A percentile compares a stretch with the other conserved stretches of the same genome.
These are phyloP conservation scores for Salvelinus namaycush DNA, from an alignment of 2,113 vertebrate genomes.

Conservation along the genomic window DNA sequence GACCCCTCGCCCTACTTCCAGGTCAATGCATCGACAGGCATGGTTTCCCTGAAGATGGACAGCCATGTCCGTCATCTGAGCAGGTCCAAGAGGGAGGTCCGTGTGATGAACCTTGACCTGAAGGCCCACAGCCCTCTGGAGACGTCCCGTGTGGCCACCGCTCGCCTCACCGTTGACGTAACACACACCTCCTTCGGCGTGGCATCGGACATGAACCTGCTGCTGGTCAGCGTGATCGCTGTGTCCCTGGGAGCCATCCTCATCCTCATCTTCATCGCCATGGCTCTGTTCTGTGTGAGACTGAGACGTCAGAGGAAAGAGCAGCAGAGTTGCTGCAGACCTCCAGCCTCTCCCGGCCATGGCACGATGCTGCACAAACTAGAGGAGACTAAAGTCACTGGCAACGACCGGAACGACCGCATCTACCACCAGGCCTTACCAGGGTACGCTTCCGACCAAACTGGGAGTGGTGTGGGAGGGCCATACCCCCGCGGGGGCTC, in stretches of 20 bases:
- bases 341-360: background rate
- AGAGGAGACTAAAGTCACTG: constrained; percentile 75
- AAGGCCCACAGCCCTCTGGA: constrained; percentile 88
- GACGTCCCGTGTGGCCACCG: constrained; percentile 78
- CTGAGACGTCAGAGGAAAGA: constrained; percentile 75
- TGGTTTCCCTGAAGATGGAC: constrained; percentile 86
- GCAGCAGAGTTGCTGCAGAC: constrained; percentile 46
- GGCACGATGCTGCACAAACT: constrained; percentile 86
- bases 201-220: constrained; percentile 83
- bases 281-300: constrained; percentile 86
- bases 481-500: constrained; percentile 91
- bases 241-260: constrained; percentile 89
- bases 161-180: constrained; percentile 85
- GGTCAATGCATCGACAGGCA: constrained; percentile 91
- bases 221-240: constrained; percentile 87
- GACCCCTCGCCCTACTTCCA: constrained; percentile 86
- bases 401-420: constrained; percentile 69
- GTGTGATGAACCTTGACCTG: constrained; percentile 87
- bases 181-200: constrained; percentile 91
- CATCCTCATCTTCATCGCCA: constrained; percentile 81
- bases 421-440: constrained; percentile 94
- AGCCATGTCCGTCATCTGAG: constrained; percentile 72
- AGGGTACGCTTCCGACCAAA: constrained; percentile 79
- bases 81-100: constrained; percentile 78
- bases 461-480: constrained; percentile 44